Evolutionary conservation across 2,797 vertebrate species (phyloP).

Genomic region (Neosalanx taihuensis): DNA sequence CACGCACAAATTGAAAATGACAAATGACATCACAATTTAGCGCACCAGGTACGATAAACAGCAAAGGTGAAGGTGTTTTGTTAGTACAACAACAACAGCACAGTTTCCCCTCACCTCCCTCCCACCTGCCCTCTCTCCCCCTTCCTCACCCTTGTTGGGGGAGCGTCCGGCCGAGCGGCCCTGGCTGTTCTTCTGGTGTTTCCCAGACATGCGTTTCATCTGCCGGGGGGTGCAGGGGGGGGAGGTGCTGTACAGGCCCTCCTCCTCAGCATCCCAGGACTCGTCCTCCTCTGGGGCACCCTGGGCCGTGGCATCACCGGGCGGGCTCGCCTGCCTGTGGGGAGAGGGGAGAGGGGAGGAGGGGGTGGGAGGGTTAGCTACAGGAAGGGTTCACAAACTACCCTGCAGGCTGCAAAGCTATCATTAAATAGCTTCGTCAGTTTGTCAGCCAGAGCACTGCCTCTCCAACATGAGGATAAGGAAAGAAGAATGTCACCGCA

Average conservation of each 20-base stretch:
- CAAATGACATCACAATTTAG: neutral
- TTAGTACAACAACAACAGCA: neutral
- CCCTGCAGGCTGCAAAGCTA: neutral
- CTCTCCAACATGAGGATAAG: conserved; percentile 10
- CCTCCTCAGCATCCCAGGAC: conserved; percentile 85
- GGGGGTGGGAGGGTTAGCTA: conserved; percentile 1
- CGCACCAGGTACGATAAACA: neutral
- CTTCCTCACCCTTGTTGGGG: conserved; percentile 75
- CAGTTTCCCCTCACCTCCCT: too few species aligned
- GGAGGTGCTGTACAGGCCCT: conserved; percentile 81
- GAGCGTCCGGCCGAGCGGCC: conserved; percentile 72
- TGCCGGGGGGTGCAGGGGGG: conserved; percentile 87
- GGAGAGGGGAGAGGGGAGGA: conserved; percentile 6
- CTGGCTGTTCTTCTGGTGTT: conserved; percentile 81
- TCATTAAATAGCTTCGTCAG: neutral
- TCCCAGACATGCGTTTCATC: conserved; percentile 92
- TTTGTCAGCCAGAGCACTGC: neutral
- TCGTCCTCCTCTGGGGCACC: conserved; percentile 79
- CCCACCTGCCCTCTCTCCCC: neutral
- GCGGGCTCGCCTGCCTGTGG: conserved; percentile 74
- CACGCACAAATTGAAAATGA: neutral
- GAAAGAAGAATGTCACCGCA: neutral
- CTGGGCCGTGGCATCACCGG: conserved; percentile 70
- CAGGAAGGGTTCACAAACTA: neutral
- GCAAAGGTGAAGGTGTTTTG: neutral